Conservation (phyloP, 2,797 vertebrate species). For the Sandelia bainsii region DNA sequence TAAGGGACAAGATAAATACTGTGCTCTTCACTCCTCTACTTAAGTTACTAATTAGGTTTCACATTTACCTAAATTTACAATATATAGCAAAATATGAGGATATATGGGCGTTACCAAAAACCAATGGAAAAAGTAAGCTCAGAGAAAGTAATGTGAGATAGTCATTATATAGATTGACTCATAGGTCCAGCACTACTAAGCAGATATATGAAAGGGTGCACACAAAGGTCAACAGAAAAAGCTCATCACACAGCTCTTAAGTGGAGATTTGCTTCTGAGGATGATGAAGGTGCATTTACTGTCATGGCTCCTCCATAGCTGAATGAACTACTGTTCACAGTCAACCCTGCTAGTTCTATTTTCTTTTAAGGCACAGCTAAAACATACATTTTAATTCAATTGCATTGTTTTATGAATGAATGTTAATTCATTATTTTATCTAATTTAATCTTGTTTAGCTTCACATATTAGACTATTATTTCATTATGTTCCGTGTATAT, state of each 20-base stretch:
- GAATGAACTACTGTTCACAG: background rate
- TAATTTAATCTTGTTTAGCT: background rate
- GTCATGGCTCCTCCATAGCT: background rate
- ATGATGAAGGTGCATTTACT: background rate
- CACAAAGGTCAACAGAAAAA: slow-evolving; percentile 1
- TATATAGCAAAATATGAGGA: background rate
- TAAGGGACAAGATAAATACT: background rate
- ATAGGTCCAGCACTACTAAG: slow-evolving; percentile 3
- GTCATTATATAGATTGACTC: slow-evolving; percentile 1
- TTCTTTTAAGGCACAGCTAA: background rate
- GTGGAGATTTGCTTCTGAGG: slow-evolving; percentile 8
- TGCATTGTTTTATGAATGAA: background rate
- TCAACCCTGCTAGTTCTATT: background rate
- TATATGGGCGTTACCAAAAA: background rate
- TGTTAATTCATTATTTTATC: background rate
- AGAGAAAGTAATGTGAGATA: background rate
- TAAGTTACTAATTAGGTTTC: background rate
- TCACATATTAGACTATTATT: background rate
- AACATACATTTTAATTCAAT: background rate
- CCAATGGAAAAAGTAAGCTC: background rate
- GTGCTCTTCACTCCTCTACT: background rate
- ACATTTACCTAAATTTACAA: background rate
- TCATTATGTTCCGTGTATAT: background rate
- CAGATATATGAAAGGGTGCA: background rate
- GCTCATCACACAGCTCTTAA: background rate